Evolutionary conservation across 2,888 invertebrate genomes (phyloP), one percentile per base, ranked within the genome.

Genomic region (Stratiomys singularior): DNA sequence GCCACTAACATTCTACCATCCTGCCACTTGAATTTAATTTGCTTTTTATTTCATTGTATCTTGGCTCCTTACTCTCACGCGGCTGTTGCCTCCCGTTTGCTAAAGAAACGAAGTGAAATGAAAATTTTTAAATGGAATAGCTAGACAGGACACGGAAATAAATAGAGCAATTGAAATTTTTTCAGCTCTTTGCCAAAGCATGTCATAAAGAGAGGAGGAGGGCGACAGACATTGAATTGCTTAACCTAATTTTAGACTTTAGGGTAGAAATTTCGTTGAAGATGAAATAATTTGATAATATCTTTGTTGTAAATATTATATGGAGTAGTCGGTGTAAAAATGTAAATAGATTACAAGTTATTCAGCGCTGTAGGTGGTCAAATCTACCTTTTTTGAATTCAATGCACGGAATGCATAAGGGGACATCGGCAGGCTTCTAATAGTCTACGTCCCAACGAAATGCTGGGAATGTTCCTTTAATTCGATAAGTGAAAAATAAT

Each of bases 21-120:
- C 30, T 71, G 47, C 47, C 27, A 71, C 52, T 71, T 71, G 71
- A 71, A 47, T 71, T 71, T 71, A 47, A 71, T 71, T 71, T 47
- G 71, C 27, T 71, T 47, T 71, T 67, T 28, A 23, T 25, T 25
- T 30, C 28, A 15, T 64, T 64, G 7, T 13, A 15, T 28, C 13
- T 60, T 18, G 4, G 21, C 23, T 60, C 18, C 18, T 25, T 15
- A 13, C 23, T 25, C 25, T 21, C 7, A 23, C 5, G 60, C 15
- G 4, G 3, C 2, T 52, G 52, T 52, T 60, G 37, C 37, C 37
- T 5, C 5, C 37, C 37, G 37, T 37, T 37, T 37, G 37, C 9
- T 37, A 13, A 60, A 15, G 60, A 60, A 60, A 60, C 21, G 60
- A 3, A 60, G 7, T 3, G 23, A 60, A 21, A 25, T 2, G 25